A percentile compares a stretch with the other conserved stretches of the same genome.
Evolutionary conservation across 2,888 invertebrate genomes (phyloP).

Genomic region (Schizaphis graminum): DNA sequence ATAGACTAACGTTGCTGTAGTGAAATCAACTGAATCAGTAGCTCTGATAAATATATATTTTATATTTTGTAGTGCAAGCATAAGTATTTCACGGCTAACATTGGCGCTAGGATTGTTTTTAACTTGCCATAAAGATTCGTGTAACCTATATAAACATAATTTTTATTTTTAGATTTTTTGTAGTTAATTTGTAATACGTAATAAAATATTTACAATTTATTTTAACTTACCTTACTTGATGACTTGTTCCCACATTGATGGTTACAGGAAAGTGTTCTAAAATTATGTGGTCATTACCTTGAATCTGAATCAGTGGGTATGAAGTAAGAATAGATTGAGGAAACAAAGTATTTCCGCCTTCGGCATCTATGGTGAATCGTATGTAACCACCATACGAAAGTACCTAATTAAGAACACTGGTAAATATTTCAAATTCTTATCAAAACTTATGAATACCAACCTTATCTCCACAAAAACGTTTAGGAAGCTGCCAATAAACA

Average conservation of each 20-base stretch:
- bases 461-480: slow-evolving; percentile 86
- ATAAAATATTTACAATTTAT: background rate
- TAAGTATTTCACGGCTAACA: slow-evolving; percentile 83
- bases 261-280: slow-evolving; percentile 79
- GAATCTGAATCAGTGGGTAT: slow-evolving; percentile 86
- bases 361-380: slow-evolving; percentile 80
- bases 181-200: background rate
- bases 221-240: slow-evolving; percentile 73
- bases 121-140: slow-evolving; percentile 85
- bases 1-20: slow-evolving; percentile 74
- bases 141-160: slow-evolving; percentile 72
- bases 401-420: slow-evolving; percentile 73
- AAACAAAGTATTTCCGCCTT: slow-evolving; percentile 76
- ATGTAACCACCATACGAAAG: slow-evolving; percentile 92
- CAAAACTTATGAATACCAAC: slow-evolving; percentile 70
- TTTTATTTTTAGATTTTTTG: background rate
- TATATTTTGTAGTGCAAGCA: slow-evolving; percentile 92
- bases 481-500: slow-evolving; percentile 86
- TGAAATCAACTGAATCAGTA: slow-evolving; percentile 77
- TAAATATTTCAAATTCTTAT: slow-evolving; percentile 12
- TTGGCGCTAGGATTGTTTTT: slow-evolving; percentile 73
- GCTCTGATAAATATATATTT: slow-evolving; percentile 85
- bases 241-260: slow-evolving; percentile 71
- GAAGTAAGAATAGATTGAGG: slow-evolving; percentile 74
- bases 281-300: slow-evolving; percentile 81